Percentiles rank a stretch among this genome's conserved stretches.
These are phyloP conservation scores for Mythimna pallens DNA, from an alignment of 2,888 invertebrate species.

Conservation along the genomic window DNA sequence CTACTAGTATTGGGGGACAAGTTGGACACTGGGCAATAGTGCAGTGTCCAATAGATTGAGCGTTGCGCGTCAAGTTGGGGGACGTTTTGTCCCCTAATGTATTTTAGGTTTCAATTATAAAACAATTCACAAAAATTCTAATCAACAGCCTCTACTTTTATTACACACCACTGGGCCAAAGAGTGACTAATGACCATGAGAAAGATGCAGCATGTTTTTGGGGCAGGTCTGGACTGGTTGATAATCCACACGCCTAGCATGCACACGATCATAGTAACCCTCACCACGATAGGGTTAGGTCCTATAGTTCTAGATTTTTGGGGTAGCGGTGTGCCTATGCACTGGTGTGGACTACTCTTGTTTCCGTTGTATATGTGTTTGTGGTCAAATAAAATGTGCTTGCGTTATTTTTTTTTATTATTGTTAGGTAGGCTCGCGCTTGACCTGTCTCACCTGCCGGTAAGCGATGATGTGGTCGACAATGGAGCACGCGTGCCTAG, in stretches of 20 bases:
- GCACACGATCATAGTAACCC: slow-evolving; percentile 64
- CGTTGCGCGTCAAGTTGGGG: too few species aligned
- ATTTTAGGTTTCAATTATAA: too few species aligned
- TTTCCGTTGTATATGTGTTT: background rate
- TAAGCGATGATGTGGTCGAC: too few species aligned
- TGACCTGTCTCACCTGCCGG: too few species aligned
- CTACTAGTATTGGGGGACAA: too few species aligned
- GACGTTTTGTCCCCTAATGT: too few species aligned
- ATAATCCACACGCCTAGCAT: slow-evolving; percentile 66
- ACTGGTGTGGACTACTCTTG: slow-evolving; percentile 20
- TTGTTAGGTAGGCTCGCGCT: too few species aligned
- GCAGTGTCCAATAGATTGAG: too few species aligned
- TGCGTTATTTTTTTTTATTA: background rate
- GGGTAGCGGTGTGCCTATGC: slow-evolving; percentile 28
- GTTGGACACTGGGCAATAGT: too few species aligned
- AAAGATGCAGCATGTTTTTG: slow-evolving; percentile 58
- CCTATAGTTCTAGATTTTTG: slow-evolving; percentile 24
- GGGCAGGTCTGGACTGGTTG: slow-evolving; percentile 54
- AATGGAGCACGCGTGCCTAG: too few species aligned
- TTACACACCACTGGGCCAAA: slow-evolving; percentile 58
- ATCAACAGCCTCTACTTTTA: slow-evolving; percentile 36
- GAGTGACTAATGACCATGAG: slow-evolving; percentile 58
- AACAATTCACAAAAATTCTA: too few species aligned
- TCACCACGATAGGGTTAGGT: slow-evolving; percentile 32
- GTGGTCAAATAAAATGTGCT: slow-evolving; percentile 13